phyloP scores from a whole-genome alignment of 2,888 invertebrate genomes.

The Cotesia congregata region DNA sequence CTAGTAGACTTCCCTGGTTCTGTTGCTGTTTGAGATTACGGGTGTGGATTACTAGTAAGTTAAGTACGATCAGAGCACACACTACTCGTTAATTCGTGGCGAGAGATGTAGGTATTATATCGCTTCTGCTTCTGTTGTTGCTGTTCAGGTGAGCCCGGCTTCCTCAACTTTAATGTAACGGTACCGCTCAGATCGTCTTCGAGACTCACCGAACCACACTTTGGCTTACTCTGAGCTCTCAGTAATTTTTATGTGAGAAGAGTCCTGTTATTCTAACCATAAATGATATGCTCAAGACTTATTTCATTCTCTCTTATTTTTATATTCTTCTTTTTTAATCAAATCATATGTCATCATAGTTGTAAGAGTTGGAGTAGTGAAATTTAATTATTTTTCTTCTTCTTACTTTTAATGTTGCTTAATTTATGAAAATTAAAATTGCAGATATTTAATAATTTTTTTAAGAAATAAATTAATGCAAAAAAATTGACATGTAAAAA shows the following conservation, averaged over 20 bases:
- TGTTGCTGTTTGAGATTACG: conserved; percentile 12
- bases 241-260: conserved; percentile 37
- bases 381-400: too few relatives aligned
- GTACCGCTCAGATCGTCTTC: conserved; percentile 59
- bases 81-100: conserved; percentile 38
- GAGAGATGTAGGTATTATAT: conserved; percentile 38
- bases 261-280: conserved; percentile 65
- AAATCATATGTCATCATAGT: too few relatives aligned
- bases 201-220: conserved; percentile 40
- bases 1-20: conserved; percentile 1
- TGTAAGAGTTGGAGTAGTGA: too few relatives aligned
- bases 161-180: conserved; percentile 53
- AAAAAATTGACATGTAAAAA: too few relatives aligned
- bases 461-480: too few relatives aligned
- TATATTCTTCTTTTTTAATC: not conserved
- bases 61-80: conserved; percentile 36
- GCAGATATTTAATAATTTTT: too few relatives aligned
- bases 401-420: too few relatives aligned
- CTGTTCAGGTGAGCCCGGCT: conserved; percentile 44
- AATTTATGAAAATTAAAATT: too few relatives aligned
- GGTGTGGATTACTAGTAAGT: conserved; percentile 23
- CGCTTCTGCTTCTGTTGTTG: conserved; percentile 35
- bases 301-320: not conserved
- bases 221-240: conserved; percentile 46
- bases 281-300: conserved; percentile 48